Percentiles rank a stretch among this genome's conserved stretches.
Evolutionary conservation across 2,888 invertebrate genomes (phyloP).

Genomic region (Taenaris catops): DNA sequence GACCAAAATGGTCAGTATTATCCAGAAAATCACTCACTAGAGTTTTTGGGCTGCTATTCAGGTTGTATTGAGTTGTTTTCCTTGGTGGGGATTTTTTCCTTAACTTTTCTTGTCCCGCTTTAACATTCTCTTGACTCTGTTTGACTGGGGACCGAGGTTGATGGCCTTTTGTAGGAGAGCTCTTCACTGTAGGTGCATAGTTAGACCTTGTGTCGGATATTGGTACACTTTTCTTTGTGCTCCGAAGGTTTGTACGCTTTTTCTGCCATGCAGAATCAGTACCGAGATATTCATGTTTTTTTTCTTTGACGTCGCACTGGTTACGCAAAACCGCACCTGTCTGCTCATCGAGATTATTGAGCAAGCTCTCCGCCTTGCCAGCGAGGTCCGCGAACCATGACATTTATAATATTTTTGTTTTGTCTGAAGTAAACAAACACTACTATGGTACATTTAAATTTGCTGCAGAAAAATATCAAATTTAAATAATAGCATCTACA

Average conservation of each 20-base stretch:
- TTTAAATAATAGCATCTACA: too few species aligned
- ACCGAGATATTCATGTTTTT: slow-evolving; percentile 35
- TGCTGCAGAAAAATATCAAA: too few species aligned
- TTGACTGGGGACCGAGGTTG: slow-evolving; percentile 29
- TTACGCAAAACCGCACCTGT: slow-evolving; percentile 83
- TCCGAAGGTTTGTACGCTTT: slow-evolving; percentile 33
- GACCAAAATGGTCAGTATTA: slow-evolving; percentile 32
- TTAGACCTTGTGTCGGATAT: slow-evolving; percentile 37
- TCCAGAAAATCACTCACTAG: slow-evolving; percentile 41
- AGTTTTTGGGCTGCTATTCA: slow-evolving; percentile 46
- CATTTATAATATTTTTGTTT: slow-evolving; percentile 62
- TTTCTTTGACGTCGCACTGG: slow-evolving; percentile 40
- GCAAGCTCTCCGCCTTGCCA: slow-evolving; percentile 86
- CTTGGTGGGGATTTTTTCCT: slow-evolving; percentile 29
- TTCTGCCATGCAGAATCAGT: slow-evolving; percentile 38
- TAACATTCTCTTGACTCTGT: slow-evolving; percentile 30
- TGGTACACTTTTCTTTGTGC: slow-evolving; percentile 33
- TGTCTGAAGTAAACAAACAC: slow-evolving; percentile 28
- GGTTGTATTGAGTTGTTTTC: slow-evolving; percentile 34
- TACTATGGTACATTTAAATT: too few species aligned
- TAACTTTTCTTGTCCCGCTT: slow-evolving; percentile 17
- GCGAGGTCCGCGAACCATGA: slow-evolving; percentile 88
- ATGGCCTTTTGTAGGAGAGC: slow-evolving; percentile 30
- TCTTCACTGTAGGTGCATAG: slow-evolving; percentile 32
- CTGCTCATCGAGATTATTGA: slow-evolving; percentile 87